Base-by-base conservation (phyloP, 2,797 vertebrate genomes). In the Danio choprae region DNA sequence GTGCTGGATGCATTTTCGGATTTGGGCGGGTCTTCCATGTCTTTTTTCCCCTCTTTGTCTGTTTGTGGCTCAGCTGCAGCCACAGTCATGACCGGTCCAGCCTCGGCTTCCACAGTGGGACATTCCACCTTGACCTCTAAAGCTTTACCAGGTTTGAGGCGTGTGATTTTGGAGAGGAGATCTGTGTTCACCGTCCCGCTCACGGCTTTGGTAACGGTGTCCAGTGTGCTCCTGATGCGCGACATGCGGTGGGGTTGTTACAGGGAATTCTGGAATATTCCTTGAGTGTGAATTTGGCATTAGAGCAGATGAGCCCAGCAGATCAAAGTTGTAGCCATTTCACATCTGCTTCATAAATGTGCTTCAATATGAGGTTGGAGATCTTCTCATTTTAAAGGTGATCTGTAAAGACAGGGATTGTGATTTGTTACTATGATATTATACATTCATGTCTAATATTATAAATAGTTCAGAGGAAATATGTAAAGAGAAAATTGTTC, bases 131-230 rank as follows among this genome's bases (percentile, higher is more conserved):
- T 87, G 56, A 88, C 83, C 62, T 55, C 87, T 63, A 86, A 13
- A 40, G 78, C 84, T 74, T 79, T 79, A 81, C 86, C 89, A 43
- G 94, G 94, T 84, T 95, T 97, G 48, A 97, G 74, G 38, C 95
- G 95, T 84, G 93, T 94, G 87, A 99, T 95, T 83, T 93, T 96
- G 85, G 96, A 94, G 86, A 98, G 89, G 86, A 97, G 87, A 83
- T 98, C 96, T 13, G 93, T 93, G 76, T 94, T 94, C 55, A 86
- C 80, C 82, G 91, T 93, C 85, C 94, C 95, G 85, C 96, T 94
- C 67, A 99, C 94, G 74, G 94, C 97, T 91, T 97, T 98, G 84
- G 95, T 95, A 89, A 98, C 95, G 75, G 94, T 96, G 87, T 96
- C 95, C 40, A 98, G 90, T 81, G 97, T 97, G 86, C 82, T 96